Percentiles rank a stretch among this genome's conserved stretches.
phyloP scores from a whole-genome alignment of 1,140 invertebrate species.

The Atta colombica region DNA sequence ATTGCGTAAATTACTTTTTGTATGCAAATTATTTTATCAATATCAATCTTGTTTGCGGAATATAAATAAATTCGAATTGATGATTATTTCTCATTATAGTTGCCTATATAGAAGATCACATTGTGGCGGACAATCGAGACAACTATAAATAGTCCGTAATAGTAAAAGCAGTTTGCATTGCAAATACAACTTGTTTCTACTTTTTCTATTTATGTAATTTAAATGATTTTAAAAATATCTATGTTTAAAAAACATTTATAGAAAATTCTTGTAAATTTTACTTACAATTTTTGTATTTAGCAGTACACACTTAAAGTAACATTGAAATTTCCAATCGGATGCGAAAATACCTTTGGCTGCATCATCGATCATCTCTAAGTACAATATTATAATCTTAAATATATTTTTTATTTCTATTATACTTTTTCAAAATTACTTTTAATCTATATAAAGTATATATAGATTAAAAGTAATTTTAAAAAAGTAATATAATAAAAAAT shows the following conservation, averaged over 20 bases:
- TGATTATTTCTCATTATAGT: no score
- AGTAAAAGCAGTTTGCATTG: neutral
- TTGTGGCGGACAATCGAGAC: no score
- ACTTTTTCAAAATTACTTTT: neutral
- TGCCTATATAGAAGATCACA: no score
- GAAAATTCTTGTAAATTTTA: neutral
- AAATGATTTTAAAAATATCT: neutral
- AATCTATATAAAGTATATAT: no score
- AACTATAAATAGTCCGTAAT: neutral
- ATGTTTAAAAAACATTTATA: neutral
- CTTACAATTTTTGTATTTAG: conserved; percentile 71
- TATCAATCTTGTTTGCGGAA: neutral
- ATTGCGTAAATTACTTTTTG: neutral
- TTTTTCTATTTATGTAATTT: neutral
- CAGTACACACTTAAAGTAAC: conserved; percentile 74
- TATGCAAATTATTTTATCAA: neutral
- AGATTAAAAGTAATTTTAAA: no score
- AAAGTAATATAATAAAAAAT: no score
- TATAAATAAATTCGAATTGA: no score
- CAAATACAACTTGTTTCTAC: neutral
- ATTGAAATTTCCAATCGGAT: conserved; percentile 64
- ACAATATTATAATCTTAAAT: conserved; percentile 7
- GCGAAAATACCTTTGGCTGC: conserved; percentile 65
- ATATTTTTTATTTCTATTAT: neutral
- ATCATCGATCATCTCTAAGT: conserved; percentile 64